phyloP scores from a whole-genome alignment of 2,888 invertebrate species.

The Chaetogeoica ovagalla region DNA sequence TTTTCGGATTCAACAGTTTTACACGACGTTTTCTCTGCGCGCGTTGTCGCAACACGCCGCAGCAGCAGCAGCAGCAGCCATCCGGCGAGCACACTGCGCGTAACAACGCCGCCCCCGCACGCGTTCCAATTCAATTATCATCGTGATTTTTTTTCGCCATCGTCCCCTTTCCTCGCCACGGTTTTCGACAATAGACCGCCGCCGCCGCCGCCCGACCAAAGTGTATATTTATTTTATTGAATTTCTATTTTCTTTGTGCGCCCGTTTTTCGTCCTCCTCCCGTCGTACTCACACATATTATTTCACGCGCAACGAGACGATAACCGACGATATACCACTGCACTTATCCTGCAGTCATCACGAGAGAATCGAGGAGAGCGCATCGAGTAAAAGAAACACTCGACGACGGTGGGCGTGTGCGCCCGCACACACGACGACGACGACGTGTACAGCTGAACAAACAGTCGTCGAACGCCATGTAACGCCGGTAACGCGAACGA shows the following conservation, averaged over 20 bases:
- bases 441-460: constrained; percentile 34
- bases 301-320: too few relatives aligned
- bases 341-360: constrained; percentile 19
- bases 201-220: neutral
- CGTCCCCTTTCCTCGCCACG: constrained; percentile 14
- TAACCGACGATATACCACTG: neutral
- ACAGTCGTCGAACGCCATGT: constrained; percentile 10
- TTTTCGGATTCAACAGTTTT: neutral
- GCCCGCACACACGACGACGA: neutral
- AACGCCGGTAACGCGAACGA: too few relatives aligned
- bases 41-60: neutral
- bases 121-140: constrained; percentile 47
- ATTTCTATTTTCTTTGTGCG: constrained; percentile 1
- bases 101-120: constrained; percentile 8
- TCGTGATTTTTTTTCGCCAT: constrained; percentile 16
- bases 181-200: constrained; percentile 39
- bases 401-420: neutral
- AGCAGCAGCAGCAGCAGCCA: too few relatives aligned
- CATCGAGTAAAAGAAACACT: too few relatives aligned
- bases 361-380: neutral
- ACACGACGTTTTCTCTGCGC: too few relatives aligned
- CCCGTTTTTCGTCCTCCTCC: too few relatives aligned
- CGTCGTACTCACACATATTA: neutral
- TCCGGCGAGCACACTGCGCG: too few relatives aligned
- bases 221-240: constrained; percentile 35